phyloP scores from a whole-genome alignment of 2,797 vertebrate genomes.

The Typhlichthys eigenmanni region DNA sequence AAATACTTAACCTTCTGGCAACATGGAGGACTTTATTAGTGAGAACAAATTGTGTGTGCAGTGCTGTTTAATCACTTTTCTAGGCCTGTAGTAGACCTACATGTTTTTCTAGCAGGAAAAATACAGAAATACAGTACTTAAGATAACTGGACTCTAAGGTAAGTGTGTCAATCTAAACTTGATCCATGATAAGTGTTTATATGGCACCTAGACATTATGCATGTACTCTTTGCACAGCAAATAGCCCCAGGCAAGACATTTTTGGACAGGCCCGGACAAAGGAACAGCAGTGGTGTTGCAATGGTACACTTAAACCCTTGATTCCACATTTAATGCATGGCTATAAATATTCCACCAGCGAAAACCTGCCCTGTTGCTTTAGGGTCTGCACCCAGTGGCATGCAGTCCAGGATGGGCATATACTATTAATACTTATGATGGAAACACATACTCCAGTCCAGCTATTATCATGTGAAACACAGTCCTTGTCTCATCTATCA shows the following conservation, averaged over 20 bases:
- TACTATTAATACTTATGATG: conserved; percentile 74
- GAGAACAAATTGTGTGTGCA: conserved; percentile 13
- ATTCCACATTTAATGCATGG: conserved; percentile 80
- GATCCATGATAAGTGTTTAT: conserved; percentile 52
- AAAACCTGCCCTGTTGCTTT: conserved; percentile 74
- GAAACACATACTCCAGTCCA: conserved; percentile 51
- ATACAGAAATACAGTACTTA: conserved; percentile 20
- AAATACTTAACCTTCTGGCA: not conserved
- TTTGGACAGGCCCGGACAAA: conserved; percentile 83
- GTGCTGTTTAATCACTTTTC: conserved; percentile 17
- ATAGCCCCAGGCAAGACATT: conserved; percentile 75
- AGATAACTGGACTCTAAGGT: conserved; percentile 41
- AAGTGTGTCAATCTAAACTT: conserved; percentile 26
- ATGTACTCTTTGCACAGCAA: conserved; percentile 53
- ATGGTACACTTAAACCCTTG: conserved; percentile 78
- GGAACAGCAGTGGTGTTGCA: conserved; percentile 70
- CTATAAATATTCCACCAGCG: conserved; percentile 82
- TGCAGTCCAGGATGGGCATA: conserved; percentile 55
- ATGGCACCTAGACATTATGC: conserved; percentile 58
- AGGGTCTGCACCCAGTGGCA: conserved; percentile 56
- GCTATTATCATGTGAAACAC: conserved; percentile 58
- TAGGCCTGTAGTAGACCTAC: conserved; percentile 12
- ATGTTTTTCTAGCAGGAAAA: conserved; percentile 3
- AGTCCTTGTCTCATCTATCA: conserved; percentile 53
- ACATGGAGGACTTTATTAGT: conserved; percentile 1